Percentiles rank a stretch among this genome's conserved stretches.
Conservation (phyloP, 2,113 vertebrate species). For the Pseudorectes ferrugineus region DNA sequence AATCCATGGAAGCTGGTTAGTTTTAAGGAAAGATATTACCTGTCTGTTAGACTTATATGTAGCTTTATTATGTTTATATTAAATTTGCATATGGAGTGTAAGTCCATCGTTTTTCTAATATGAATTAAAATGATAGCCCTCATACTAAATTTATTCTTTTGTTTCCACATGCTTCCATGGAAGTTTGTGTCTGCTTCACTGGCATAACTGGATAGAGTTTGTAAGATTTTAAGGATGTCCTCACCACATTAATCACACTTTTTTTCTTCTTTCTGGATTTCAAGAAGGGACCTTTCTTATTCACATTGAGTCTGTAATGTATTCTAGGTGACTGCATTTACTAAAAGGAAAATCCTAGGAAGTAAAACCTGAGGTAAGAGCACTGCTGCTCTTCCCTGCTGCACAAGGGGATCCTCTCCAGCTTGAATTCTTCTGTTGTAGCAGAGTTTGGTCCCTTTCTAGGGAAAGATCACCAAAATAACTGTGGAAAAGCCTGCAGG, state of each 20-base stretch:
- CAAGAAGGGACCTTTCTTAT: neutral
- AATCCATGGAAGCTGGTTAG: no score
- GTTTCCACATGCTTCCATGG: neutral
- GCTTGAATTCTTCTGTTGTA: neutral
- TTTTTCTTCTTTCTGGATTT: neutral
- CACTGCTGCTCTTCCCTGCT: neutral
- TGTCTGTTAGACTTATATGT: neutral
- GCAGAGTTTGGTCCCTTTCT: neutral
- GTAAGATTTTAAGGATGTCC: neutral
- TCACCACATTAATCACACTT: neutral
- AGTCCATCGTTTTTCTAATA: neutral
- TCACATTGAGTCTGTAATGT: neutral
- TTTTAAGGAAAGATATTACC: neutral
- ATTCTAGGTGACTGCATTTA: neutral
- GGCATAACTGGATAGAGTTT: neutral
- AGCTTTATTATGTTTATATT: constrained; percentile 12
- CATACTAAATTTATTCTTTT: neutral
- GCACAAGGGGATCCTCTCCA: neutral
- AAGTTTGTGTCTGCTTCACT: neutral
- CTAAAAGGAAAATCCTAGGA: neutral
- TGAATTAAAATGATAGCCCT: neutral
- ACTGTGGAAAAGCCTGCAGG: neutral
- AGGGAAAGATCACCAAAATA: neutral
- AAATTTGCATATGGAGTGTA: neutral
- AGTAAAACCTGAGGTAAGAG: neutral